Percentiles rank a stretch among this genome's conserved stretches.
phyloP scores from a whole-genome alignment of 2,113 vertebrate species.

The Chlamydotis undulata region DNA sequence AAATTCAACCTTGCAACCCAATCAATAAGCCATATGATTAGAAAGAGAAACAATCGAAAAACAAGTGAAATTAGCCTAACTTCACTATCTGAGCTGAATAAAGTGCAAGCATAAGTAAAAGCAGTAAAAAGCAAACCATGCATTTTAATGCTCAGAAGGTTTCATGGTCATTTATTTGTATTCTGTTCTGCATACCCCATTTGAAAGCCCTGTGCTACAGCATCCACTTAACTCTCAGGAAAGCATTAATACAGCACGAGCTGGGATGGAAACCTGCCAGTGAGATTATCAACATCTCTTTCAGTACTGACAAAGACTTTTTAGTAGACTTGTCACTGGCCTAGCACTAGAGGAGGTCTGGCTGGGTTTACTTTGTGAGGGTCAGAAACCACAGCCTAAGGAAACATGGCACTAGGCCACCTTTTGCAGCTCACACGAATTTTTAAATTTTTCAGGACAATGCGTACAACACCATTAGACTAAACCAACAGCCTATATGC shows the following conservation, averaged over 20 bases:
- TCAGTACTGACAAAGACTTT: neutral
- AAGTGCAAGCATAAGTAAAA: neutral
- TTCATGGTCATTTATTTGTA: neutral
- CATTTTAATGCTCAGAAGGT: neutral
- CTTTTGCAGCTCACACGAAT: neutral
- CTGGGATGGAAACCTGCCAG: neutral
- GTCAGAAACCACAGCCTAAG: neutral
- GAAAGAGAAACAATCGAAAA: neutral
- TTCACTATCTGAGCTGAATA: neutral
- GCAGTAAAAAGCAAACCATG: neutral
- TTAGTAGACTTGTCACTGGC: neutral
- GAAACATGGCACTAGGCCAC: neutral
- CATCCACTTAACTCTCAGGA: neutral
- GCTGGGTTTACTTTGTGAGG: neutral
- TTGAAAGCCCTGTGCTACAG: neutral
- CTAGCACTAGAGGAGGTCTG: neutral
- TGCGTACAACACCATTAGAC: rapidly evolving
- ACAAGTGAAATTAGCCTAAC: conserved; percentile 16
- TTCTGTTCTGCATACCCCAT: neutral
- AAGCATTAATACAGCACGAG: neutral
- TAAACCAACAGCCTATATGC: neutral
- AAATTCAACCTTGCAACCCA: neutral
- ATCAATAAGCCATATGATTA: neutral
- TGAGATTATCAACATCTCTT: neutral
- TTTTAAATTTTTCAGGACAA: neutral